A percentile compares a stretch with the other conserved stretches of the same genome.
Evolutionary conservation across 2,797 vertebrate genomes (phyloP).

Genomic region (Pseudochirops cupreus): DNA sequence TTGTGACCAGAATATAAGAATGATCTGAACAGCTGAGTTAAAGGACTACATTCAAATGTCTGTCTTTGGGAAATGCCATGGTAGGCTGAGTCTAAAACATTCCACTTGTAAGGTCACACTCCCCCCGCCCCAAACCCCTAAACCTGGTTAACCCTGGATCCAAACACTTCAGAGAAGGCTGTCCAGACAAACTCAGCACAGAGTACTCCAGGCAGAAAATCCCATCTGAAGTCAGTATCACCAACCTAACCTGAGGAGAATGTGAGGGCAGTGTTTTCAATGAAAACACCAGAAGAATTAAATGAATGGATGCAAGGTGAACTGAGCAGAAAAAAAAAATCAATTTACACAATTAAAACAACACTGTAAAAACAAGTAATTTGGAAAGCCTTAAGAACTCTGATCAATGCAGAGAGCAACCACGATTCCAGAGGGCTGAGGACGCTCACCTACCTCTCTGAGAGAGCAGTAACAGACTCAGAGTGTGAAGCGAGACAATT

Average conservation of each 20-base stretch:
- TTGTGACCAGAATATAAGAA: constrained; percentile 17
- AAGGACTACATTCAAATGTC: constrained; percentile 12
- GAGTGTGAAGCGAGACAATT: not conserved
- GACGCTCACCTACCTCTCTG: not conserved
- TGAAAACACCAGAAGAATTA: not conserved
- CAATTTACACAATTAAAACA: not conserved
- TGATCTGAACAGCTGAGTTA: constrained; percentile 18
- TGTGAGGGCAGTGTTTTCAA: not conserved
- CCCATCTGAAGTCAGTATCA: not conserved
- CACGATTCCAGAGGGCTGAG: not conserved
- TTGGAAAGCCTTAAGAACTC: not conserved
- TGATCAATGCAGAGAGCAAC: not conserved
- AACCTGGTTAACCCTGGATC: not conserved
- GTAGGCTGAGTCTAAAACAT: not conserved
- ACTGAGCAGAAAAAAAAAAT: not conserved
- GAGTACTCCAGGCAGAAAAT: not conserved
- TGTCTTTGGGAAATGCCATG: constrained; percentile 1
- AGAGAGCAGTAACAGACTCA: not conserved
- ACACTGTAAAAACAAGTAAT: not conserved
- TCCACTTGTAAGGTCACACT: not conserved
- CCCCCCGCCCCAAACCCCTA: not conserved
- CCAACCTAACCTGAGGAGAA: not conserved
- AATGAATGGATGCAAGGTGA: not conserved
- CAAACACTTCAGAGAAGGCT: not conserved
- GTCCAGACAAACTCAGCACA: not conserved